Conservation (phyloP, 2,888 invertebrate genomes). For the Bruchidius siliquastri region DNA sequence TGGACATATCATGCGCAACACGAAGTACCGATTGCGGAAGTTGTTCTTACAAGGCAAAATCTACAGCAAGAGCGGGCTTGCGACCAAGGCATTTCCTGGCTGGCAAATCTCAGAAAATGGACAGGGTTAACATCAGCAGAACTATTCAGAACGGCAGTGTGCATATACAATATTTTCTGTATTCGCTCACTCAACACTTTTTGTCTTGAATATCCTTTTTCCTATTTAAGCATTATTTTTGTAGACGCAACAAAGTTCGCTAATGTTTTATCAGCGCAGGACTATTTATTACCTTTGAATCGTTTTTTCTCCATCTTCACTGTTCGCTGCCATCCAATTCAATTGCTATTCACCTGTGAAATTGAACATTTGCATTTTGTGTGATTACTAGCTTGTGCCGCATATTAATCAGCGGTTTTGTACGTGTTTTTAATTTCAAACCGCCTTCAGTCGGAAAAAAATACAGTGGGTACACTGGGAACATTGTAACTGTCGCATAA, state of each 20-base stretch:
- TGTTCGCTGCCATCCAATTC: neutral
- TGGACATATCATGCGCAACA: no score
- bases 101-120: no score
- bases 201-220: no score
- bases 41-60: no score
- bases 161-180: no score
- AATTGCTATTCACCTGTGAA: neutral
- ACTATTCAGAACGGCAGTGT: no score
- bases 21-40: no score
- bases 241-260: neutral
- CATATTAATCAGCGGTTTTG: neutral
- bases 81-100: no score
- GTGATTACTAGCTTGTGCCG: neutral
- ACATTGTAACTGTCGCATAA: no score
- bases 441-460: neutral
- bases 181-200: no score
- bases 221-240: neutral
- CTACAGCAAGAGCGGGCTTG: no score
- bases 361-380: neutral
- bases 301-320: neutral
- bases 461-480: neutral
- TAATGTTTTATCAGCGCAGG: neutral
- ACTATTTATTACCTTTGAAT: neutral
- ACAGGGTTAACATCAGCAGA: no score
- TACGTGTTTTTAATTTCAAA: neutral